phyloP scores from a whole-genome alignment of 2,113 vertebrate genomes.

The Vidua chalybeata region DNA sequence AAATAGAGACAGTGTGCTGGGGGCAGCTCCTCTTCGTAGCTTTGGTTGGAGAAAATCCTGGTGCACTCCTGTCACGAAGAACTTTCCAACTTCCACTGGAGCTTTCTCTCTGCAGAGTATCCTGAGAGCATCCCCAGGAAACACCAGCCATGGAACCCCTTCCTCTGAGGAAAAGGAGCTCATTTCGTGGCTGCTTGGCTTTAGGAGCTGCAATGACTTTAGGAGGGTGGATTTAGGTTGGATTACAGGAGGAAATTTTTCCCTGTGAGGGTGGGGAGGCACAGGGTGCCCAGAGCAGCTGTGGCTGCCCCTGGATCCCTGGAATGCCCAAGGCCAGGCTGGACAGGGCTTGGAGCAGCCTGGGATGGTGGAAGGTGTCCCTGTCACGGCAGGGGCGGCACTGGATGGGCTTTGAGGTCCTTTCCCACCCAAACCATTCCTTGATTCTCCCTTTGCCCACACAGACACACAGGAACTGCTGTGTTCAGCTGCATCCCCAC shows the following conservation, averaged over 20 bases:
- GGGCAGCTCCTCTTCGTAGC: neutral
- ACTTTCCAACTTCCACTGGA: neutral
- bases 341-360: accelerated
- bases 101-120: neutral
- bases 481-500: neutral
- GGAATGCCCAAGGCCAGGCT: neutral
- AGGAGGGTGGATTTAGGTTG: neutral
- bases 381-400: neutral
- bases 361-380: neutral
- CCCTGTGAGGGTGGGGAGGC: accelerated
- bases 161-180: neutral
- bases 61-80: accelerated
- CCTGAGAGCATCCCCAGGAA: neutral
- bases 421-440: neutral
- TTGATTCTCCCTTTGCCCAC: accelerated
- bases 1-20: accelerated
- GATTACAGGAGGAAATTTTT: neutral
- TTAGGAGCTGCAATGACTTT: accelerated
- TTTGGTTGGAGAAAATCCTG: neutral
- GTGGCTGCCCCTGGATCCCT: neutral
- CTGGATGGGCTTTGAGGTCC: accelerated
- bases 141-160: neutral
- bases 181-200: neutral
- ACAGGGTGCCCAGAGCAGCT: neutral
- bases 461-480: neutral